These are phyloP conservation scores for Pogoniulus pusillus DNA, from an alignment of 2,797 vertebrate genomes.

Conservation along the genomic window DNA sequence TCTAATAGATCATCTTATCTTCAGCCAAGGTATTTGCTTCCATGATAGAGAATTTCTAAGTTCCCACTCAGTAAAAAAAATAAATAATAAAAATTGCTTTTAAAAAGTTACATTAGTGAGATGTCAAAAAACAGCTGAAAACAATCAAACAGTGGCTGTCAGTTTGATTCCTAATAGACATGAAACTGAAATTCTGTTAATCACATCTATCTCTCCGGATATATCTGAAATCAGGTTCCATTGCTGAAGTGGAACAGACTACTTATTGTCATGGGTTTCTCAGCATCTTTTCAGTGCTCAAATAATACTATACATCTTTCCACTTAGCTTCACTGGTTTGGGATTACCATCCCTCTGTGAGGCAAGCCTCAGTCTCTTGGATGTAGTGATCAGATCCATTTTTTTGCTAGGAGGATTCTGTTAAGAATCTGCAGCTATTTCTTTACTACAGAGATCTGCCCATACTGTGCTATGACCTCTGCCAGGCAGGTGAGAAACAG, in stretches of 20 bases:
- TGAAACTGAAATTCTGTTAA: conserved; percentile 26
- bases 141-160: conserved; percentile 5
- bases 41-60: not conserved
- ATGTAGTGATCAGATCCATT: not conserved
- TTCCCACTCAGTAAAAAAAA: conserved; percentile 3
- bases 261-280: conserved; percentile 40
- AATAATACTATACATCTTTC: not conserved
- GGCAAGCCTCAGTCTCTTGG: not conserved
- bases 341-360: not conserved
- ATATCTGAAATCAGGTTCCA: conserved; percentile 23
- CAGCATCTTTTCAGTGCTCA: not conserved
- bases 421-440: not conserved
- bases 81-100: conserved; percentile 4
- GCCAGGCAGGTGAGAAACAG: not conserved
- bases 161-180: conserved; percentile 30
- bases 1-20: conserved; percentile 24
- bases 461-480: not conserved
- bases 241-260: conserved; percentile 46
- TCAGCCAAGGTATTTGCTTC: conserved; percentile 22
- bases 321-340: not conserved
- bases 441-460: not conserved
- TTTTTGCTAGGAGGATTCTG: not conserved
- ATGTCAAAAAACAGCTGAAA: not conserved
- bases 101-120: not conserved
- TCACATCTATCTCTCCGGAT: not conserved